Evolutionary conservation across 1,140 invertebrate genomes (phyloP), one percentile per base, ranked within the genome.

Genomic region (Geopemphigus sp.): DNA sequence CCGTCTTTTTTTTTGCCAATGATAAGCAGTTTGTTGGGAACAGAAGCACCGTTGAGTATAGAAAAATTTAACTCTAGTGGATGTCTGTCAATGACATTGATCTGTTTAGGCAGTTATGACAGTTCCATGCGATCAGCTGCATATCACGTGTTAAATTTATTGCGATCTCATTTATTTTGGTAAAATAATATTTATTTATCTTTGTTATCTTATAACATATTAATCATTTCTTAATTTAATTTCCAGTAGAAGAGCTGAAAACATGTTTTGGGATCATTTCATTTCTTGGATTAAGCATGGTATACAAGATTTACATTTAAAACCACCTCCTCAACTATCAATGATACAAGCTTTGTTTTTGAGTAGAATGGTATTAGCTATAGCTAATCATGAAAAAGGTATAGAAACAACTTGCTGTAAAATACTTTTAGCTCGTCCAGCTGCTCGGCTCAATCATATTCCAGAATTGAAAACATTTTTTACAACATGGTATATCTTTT

Each of bases 1-100:
- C 90, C 92, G 2, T 87, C 89, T 64, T 94, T 93, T 84, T 85
- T 92, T 80, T 86, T 94, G 72, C 90, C 92, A 8, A 84, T 93
- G 24, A 87, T 93, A 80, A 89, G 87, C 82, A 87, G 89, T 81
- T 84, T 93, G 22, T 83, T 93, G 57, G 85, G 86, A 15, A 90
- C 91, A 6, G 89, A 90, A 82, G 90, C 90, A 59, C 85, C 89
- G 8, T 88, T 93, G 15, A 87, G 89, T 0, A 90, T 89, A 82
- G 88, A 90, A 81, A 90, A 89, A 84, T 88, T 82, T 39, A 81
- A 93, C 81, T 86, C 89, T 63, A 88, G 85, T 82, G 91, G 91
- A 11, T 88, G 89, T 73, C 84, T 94, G 57, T 89, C 90, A 14
- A 84, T 93, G n/a, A 86, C 88, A 8, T 86, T 93, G 19, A 85